These are phyloP conservation scores for Hofmannophila pseudospretella DNA, from an alignment of 2,888 invertebrate genomes.

Conservation along the genomic window DNA sequence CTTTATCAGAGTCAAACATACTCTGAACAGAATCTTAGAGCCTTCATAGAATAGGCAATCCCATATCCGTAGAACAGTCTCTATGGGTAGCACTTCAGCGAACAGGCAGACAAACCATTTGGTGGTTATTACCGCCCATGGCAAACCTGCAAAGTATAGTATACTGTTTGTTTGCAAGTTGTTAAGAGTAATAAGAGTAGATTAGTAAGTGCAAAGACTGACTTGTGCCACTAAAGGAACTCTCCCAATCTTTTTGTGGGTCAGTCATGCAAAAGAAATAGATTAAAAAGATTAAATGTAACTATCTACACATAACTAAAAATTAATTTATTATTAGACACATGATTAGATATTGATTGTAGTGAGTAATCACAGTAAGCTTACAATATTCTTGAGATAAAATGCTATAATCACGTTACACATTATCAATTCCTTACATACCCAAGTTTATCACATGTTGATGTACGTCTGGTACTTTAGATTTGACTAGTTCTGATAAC, in stretches of 20 bases:
- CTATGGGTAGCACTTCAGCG: conserved; percentile 94
- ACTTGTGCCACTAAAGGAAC: not conserved
- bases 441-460: conserved; percentile 87
- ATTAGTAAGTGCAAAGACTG: not conserved
- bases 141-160: conserved; percentile 78
- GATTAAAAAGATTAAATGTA: not conserved
- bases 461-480: conserved; percentile 88
- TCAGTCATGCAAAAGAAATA: not conserved
- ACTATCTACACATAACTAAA: not conserved
- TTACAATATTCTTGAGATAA: conserved; percentile 1
- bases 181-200: too few relatives aligned
- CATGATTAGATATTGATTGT: too few relatives aligned
- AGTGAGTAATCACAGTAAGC: not conserved
- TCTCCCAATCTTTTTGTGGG: conserved; percentile 1
- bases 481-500: conserved; percentile 89
- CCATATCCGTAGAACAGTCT: conserved; percentile 97
- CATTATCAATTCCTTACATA: conserved; percentile 32
- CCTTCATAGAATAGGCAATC: conserved; percentile 97
- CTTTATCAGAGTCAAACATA: conserved; percentile 89
- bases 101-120: conserved; percentile 98
- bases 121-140: conserved; percentile 94
- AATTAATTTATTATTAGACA: not conserved
- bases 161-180: not conserved
- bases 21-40: conserved; percentile 93
- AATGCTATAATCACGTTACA: conserved; percentile 2